Conservation (phyloP, 1,140 invertebrate species). For the Aradophagus sp. region DNA sequence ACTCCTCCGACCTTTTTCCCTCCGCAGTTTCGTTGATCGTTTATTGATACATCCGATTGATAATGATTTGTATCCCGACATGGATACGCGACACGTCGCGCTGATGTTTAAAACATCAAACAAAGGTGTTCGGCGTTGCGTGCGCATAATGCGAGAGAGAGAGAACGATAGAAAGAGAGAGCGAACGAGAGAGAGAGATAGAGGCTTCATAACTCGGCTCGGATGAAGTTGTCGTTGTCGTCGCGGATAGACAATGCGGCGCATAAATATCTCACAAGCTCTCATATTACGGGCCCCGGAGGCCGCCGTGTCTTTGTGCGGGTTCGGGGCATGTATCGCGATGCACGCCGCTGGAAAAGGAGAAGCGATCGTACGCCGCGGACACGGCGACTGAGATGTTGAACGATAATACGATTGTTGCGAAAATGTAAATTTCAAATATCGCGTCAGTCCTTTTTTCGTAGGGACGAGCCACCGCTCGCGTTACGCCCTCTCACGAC, state of each 20-base stretch:
- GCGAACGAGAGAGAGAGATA: too few species aligned
- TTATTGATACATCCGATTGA: conserved; percentile 46
- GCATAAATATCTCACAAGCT: conserved; percentile 71
- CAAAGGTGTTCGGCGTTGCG: conserved; percentile 38
- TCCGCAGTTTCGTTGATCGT: too few species aligned
- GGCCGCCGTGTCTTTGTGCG: conserved; percentile 41
- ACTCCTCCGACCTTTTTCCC: too few species aligned
- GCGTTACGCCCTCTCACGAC: conserved; percentile 19
- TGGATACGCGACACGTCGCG: conserved; percentile 32
- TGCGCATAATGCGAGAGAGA: conserved; percentile 33
- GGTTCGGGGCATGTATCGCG: conserved; percentile 42
- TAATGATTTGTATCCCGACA: conserved; percentile 48
- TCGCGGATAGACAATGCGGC: conserved; percentile 69
- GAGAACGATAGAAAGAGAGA: conserved; percentile 19
- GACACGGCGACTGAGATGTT: conserved; percentile 41
- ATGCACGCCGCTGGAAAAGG: conserved; percentile 36
- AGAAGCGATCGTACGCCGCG: conserved; percentile 43
- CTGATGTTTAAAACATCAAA: conserved; percentile 48
- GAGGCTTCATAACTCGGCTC: conserved; percentile 68
- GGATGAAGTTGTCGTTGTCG: conserved; percentile 72
- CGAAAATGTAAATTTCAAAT: conserved; percentile 51
- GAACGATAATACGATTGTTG: conserved; percentile 55
- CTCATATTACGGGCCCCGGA: conserved; percentile 63
- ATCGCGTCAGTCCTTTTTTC: conserved; percentile 26
- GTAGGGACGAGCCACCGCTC: conserved; percentile 28